Evolutionary conservation across 2,113 vertebrate species (phyloP), one percentile per base, ranked within the genome.

Genomic region (Tylochromis polylepis): DNA sequence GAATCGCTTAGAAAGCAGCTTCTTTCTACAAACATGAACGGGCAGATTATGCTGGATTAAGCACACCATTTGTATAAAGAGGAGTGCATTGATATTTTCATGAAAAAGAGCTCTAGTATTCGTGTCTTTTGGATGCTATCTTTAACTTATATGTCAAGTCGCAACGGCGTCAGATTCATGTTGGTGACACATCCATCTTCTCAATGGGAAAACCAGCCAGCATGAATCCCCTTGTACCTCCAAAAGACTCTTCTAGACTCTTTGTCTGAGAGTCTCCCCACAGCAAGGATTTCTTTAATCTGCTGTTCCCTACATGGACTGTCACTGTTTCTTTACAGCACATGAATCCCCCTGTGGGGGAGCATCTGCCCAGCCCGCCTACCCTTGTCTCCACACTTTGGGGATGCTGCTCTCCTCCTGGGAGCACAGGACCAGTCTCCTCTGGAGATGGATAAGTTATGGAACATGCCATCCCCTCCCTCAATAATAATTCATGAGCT

Each of bases 281-380:
- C 90, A 3, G 3, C 59, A 58, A 88, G 88, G 85, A 92, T 87
- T 90, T 91, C 58, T 83, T 65, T 90, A 92, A 91, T 79, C 56
- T 60, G 75, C 65, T 85, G 87, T 92, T 91, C 93, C 85, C 93
- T 90, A 89, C 91, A 90, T 86, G 89, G 86, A 87, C 91, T 85
- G 85, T 80, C 83, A 51, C 59, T 67, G 85, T 88, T 92, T 88
- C 89, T 77, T 92, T 83, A 81, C 88, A 91, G 89, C 58, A 67
- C 85, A 86, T 22, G 60, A 91, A 90, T 88, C 88, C 87, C 86
- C 79, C 83, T n/a, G 82, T 82, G 85, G 85, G 77, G 59, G 38
- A 62, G 46, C 46, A 51, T 85, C 55, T 5, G 14, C 82, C 38
- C 62, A 43, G 80, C 83, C 91, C 18, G 20, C 67, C 78, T 84